Evolutionary conservation across 2,888 invertebrate genomes (phyloP).

Genomic region (Tupiocoris notatus): DNA sequence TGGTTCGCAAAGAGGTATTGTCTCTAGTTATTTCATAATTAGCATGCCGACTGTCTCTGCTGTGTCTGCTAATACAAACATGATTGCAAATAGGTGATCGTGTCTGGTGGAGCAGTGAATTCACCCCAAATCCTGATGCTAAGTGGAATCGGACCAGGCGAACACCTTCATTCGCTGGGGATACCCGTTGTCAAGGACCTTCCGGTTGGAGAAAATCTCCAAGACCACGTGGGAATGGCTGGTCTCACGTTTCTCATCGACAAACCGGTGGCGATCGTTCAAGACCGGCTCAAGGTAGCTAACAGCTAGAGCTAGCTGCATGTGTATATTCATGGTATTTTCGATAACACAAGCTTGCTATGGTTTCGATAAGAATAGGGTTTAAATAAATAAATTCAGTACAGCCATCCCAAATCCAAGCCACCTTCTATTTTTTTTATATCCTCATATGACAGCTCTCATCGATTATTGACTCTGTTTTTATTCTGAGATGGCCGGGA

Average conservation of each 20-base stretch:
- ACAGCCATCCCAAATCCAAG: too few relatives aligned
- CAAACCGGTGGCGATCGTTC: constrained; percentile 79
- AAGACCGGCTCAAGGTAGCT: constrained; percentile 61
- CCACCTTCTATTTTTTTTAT: too few relatives aligned
- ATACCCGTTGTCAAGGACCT: constrained; percentile 74
- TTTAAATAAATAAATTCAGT: too few relatives aligned
- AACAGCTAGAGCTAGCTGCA: too few relatives aligned
- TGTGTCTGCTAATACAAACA: neutral
- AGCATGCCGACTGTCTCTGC: neutral
- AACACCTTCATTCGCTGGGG: constrained; percentile 67
- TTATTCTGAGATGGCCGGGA: too few relatives aligned
- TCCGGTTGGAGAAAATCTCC: constrained; percentile 70
- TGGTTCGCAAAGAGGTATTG: constrained; percentile 72
- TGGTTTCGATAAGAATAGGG: too few relatives aligned
- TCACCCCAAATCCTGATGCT: constrained; percentile 89
- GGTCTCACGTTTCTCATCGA: constrained; percentile 77
- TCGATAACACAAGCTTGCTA: too few relatives aligned
- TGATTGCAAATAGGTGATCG: constrained; percentile 59
- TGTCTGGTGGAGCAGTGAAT: constrained; percentile 89
- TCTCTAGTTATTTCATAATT: too few relatives aligned
- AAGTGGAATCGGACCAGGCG: constrained; percentile 76
- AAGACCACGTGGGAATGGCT: constrained; percentile 80
- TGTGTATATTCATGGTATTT: too few relatives aligned
- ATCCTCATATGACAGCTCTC: too few relatives aligned
- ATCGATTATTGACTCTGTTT: too few relatives aligned